A percentile compares a stretch with the other conserved stretches of the same genome.
phyloP scores from a whole-genome alignment of 2,888 invertebrate species.

The Sinhomidia bicolor region DNA sequence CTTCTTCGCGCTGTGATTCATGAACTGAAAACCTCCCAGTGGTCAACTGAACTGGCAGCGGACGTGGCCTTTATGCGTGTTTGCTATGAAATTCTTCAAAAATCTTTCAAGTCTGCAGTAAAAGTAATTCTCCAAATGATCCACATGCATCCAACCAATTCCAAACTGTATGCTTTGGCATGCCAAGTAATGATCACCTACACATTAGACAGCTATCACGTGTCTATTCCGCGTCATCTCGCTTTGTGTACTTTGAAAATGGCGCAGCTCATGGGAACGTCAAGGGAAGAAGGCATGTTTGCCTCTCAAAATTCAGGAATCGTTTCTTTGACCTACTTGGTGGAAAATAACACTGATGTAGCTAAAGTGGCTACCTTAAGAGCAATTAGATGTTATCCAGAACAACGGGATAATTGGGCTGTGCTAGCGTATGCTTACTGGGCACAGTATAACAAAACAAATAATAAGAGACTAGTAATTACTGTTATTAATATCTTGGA shows the following conservation, averaged over 20 bases:
- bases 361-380: slow-evolving; percentile 74
- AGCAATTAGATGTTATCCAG: slow-evolving; percentile 73
- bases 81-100: slow-evolving; percentile 70
- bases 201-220: slow-evolving; percentile 43
- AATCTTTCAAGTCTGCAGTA: slow-evolving; percentile 60
- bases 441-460: slow-evolving; percentile 66
- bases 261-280: slow-evolving; percentile 54
- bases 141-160: slow-evolving; percentile 74
- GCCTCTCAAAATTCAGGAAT: slow-evolving; percentile 67
- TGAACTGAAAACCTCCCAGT: slow-evolving; percentile 52
- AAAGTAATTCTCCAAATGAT: slow-evolving; percentile 52
- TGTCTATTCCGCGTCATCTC: slow-evolving; percentile 62
- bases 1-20: slow-evolving; percentile 65
- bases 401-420: slow-evolving; percentile 75
- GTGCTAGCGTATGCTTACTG: slow-evolving; percentile 73
- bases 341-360: slow-evolving; percentile 68
- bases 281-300: slow-evolving; percentile 51
- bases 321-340: slow-evolving; percentile 74
- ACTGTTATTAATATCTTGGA: slow-evolving; percentile 57
- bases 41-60: slow-evolving; percentile 51
- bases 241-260: slow-evolving; percentile 66
- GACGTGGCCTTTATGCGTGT: slow-evolving; percentile 74
- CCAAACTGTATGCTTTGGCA: slow-evolving; percentile 69
- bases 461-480: slow-evolving; percentile 22
- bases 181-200: slow-evolving; percentile 69